These are phyloP conservation scores for Steinernema feltiae DNA, from an alignment of 1,140 invertebrate genomes.

Conservation along the genomic window DNA sequence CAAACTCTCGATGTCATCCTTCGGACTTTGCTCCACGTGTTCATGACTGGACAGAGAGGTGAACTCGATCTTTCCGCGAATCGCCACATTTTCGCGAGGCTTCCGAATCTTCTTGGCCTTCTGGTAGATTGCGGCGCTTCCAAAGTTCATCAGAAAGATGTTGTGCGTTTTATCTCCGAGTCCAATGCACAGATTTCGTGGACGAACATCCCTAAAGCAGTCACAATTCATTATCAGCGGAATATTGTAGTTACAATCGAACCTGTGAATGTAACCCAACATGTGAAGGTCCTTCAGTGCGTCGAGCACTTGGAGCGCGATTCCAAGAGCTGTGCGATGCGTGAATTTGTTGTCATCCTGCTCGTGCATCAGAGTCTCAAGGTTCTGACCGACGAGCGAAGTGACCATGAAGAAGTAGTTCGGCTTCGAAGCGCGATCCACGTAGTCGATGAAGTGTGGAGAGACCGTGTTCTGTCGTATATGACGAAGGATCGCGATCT, in stretches of 20 bases:
- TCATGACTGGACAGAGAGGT: background rate
- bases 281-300: background rate
- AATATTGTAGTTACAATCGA: background rate
- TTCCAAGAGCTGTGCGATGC: background rate
- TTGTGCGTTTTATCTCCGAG: background rate
- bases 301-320: background rate
- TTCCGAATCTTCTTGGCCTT: constrained; percentile 4
- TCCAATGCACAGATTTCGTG: constrained; percentile 6
- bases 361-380: background rate
- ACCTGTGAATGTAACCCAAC: background rate
- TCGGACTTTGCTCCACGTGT: background rate
- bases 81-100: background rate
- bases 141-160: constrained; percentile 3
- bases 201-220: background rate
- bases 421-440: background rate
- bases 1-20: background rate
- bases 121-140: background rate
- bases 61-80: background rate
- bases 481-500: constrained; percentile 1
- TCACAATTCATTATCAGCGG: background rate
- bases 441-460: constrained; percentile 8
- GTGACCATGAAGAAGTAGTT: background rate
- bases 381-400: background rate
- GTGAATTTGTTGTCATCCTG: background rate
- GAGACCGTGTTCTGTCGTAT: background rate